Evolutionary conservation across 2,888 invertebrate species (phyloP).

Genomic region (Melieria crassipennis): DNA sequence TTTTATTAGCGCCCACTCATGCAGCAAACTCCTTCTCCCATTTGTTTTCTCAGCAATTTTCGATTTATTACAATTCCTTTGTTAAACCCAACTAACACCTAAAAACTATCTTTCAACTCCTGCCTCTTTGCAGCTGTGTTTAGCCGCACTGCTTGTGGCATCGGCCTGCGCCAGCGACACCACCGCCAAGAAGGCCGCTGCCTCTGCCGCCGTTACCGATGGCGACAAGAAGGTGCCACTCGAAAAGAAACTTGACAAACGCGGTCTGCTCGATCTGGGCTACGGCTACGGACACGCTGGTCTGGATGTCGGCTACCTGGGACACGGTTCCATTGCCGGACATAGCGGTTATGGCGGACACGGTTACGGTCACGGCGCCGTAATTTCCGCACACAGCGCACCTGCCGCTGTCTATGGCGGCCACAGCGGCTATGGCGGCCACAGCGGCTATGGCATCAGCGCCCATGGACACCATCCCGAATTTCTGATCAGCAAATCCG

Average conservation of each 20-base stretch:
- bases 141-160: constrained; percentile 80
- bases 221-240: constrained; percentile 69
- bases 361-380: constrained; percentile 50
- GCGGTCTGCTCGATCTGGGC: constrained; percentile 81
- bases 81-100: too few species aligned
- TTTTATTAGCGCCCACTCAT: too few species aligned
- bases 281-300: constrained; percentile 83
- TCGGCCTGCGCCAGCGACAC: constrained; percentile 74
- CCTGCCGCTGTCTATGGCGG: constrained; percentile 52
- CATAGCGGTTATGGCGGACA: constrained; percentile 61
- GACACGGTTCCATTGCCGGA: constrained; percentile 69
- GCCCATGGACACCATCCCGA: constrained; percentile 52
- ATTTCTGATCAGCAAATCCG: constrained; percentile 66
- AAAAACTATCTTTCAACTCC: too few species aligned
- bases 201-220: constrained; percentile 63
- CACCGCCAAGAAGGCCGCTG: constrained; percentile 69
- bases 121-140: constrained; percentile 70
- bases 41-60: too few species aligned
- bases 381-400: constrained; percentile 51
- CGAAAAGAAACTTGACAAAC: constrained; percentile 84
- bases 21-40: too few species aligned
- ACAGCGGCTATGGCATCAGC: constrained; percentile 45
- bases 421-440: constrained; percentile 46
- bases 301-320: constrained; percentile 78
- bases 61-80: too few species aligned